phyloP scores from a whole-genome alignment of 2,797 vertebrate genomes.

The Acropternis orthonyx region DNA sequence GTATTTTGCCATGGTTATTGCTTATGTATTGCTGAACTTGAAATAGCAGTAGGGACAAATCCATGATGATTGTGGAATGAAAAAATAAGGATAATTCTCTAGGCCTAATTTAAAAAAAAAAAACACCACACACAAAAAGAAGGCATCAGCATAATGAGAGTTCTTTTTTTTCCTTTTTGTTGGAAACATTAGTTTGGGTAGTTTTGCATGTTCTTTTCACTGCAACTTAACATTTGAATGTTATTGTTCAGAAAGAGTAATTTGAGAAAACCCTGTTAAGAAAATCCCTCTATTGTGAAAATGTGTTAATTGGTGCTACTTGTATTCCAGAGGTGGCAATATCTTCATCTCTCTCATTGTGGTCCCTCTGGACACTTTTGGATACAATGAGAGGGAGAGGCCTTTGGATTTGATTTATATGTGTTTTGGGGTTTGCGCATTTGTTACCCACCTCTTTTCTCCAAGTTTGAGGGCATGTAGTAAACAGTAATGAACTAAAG shows the following conservation, averaged over 20 bases:
- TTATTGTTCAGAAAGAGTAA: conserved; percentile 25
- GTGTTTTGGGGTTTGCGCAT: neutral
- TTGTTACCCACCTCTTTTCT: neutral
- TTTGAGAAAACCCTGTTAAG: conserved; percentile 11
- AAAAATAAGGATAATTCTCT: neutral
- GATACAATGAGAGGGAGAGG: neutral
- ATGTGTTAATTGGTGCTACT: conserved; percentile 40
- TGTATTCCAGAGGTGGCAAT: conserved; percentile 38
- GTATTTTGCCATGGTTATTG: neutral
- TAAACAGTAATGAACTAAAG: conserved; percentile 4
- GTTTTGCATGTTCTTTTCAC: neutral
- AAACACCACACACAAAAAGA: neutral
- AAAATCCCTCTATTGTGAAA: conserved; percentile 6
- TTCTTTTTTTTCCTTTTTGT: neutral
- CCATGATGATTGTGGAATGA: neutral
- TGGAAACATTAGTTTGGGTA: neutral
- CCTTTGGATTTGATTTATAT: neutral
- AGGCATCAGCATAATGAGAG: neutral
- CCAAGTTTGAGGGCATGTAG: neutral
- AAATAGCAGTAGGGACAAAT: neutral
- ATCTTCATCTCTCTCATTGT: conserved; percentile 25
- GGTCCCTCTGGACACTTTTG: neutral
- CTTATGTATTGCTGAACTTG: neutral
- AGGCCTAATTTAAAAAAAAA: neutral
- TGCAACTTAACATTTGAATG: conserved; percentile 15